Conservation (phyloP, 2,888 invertebrate species). For the Hololepta plana region DNA sequence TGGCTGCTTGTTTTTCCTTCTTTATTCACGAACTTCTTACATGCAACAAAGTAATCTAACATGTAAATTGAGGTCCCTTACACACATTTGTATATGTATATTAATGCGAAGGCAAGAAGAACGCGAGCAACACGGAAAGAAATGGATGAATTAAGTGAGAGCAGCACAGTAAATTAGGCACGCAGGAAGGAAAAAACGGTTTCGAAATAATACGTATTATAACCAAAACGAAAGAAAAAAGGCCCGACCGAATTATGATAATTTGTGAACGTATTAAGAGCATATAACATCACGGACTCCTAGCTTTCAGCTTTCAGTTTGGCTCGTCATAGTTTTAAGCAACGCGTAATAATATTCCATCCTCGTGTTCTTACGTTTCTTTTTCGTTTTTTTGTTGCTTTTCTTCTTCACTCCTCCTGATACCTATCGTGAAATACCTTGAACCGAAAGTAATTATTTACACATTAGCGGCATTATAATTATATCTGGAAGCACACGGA, state of each 20-base stretch:
- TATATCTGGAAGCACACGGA: constrained; percentile 23
- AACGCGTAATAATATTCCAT: too few species aligned
- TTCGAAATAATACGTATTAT: too few species aligned
- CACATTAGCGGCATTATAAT: constrained; percentile 28
- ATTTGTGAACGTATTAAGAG: constrained; percentile 18
- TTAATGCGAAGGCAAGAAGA: not conserved
- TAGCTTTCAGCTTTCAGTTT: too few species aligned
- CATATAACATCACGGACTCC: too few species aligned
- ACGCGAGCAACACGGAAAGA: too few species aligned
- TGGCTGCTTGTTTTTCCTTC: too few species aligned
- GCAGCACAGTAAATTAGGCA: constrained; percentile 13
- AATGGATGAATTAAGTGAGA: constrained; percentile 7
- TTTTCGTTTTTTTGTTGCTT: constrained; percentile 5
- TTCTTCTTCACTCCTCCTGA: constrained; percentile 17
- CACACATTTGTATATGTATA: not conserved
- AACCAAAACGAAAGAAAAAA: too few species aligned
- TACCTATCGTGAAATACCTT: constrained; percentile 24
- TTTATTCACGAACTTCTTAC: too few species aligned
- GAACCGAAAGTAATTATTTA: constrained; percentile 27
- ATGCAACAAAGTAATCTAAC: constrained; percentile 18
- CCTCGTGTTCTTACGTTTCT: too few species aligned
- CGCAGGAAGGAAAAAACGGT: constrained; percentile 11
- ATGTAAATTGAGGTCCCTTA: constrained; percentile 14
- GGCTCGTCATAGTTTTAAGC: too few species aligned
- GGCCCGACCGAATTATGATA: constrained; percentile 17